phyloP scores from a whole-genome alignment of 2,797 vertebrate species.

The Acropternis orthonyx region DNA sequence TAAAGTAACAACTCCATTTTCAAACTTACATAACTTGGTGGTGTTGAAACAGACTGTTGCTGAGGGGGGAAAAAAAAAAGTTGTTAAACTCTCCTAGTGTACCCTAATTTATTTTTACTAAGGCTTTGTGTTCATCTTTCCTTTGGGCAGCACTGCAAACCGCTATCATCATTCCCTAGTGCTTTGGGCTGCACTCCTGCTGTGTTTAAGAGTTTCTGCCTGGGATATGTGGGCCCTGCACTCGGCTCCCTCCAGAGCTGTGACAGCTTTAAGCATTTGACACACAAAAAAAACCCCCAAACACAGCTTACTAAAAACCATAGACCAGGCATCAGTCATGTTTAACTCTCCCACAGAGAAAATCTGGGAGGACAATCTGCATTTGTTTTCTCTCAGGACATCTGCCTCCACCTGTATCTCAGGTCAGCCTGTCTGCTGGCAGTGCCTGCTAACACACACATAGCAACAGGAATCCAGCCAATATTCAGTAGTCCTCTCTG shows the following conservation, averaged over 20 bases:
- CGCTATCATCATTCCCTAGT: neutral
- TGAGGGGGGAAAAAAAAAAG: neutral
- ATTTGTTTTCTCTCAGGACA: neutral
- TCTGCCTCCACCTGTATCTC: neutral
- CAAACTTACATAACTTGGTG: neutral
- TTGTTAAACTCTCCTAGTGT: neutral
- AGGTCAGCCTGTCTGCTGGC: neutral
- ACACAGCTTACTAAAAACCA: neutral
- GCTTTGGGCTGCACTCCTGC: neutral
- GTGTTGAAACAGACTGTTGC: neutral
- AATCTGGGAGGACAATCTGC: neutral
- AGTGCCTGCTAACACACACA: neutral
- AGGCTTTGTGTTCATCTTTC: neutral
- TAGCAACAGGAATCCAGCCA: neutral
- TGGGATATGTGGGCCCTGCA: neutral
- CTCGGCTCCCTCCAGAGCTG: neutral
- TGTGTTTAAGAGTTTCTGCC: neutral
- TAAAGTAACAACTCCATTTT: neutral
- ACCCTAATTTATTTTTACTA: neutral
- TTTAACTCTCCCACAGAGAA: neutral
- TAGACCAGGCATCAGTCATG: neutral
- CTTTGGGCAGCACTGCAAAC: neutral
- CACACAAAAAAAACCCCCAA: neutral
- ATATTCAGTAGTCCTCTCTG: neutral
- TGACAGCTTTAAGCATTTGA: neutral